Evolutionary conservation across 2,888 invertebrate genomes (phyloP).

Genomic region (Achlya flavicornis): DNA sequence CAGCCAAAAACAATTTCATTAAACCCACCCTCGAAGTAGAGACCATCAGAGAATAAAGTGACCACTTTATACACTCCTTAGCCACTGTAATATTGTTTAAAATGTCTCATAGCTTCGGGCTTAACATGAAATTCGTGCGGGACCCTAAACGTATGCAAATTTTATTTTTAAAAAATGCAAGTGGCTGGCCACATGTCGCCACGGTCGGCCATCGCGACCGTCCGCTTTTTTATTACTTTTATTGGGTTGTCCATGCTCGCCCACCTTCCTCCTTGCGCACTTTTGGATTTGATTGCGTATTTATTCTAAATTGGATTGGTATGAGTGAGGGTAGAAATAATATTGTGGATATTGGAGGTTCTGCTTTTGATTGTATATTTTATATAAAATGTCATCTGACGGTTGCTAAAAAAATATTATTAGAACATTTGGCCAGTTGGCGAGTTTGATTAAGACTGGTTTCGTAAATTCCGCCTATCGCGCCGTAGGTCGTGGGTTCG

Average conservation of each 20-base stretch:
- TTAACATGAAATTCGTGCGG: slow-evolving; percentile 33
- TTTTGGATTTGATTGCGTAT: slow-evolving; percentile 48
- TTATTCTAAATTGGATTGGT: slow-evolving; percentile 49
- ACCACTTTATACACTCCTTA: slow-evolving; percentile 43
- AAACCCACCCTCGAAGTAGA: slow-evolving; percentile 40
- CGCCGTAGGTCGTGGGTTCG: no score
- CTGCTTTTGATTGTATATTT: not conserved
- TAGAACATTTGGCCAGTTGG: not conserved
- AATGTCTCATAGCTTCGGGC: slow-evolving; percentile 30
- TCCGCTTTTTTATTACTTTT: slow-evolving; percentile 56
- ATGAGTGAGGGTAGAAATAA: slow-evolving; percentile 4
- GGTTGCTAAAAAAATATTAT: not conserved
- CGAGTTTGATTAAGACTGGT: no score
- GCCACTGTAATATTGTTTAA: slow-evolving; percentile 45
- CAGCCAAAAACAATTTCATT: slow-evolving; percentile 62
- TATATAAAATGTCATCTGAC: not conserved
- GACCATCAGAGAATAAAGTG: slow-evolving; percentile 31
- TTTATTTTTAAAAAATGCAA: slow-evolving; percentile 80
- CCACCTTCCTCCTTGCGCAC: slow-evolving; percentile 47
- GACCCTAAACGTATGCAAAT: slow-evolving; percentile 76
- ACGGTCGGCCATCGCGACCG: slow-evolving; percentile 39
- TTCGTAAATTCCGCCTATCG: no score
- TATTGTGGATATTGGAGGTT: slow-evolving; percentile 12
- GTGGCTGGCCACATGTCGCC: slow-evolving; percentile 75
- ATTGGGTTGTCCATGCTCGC: slow-evolving; percentile 51